Evolutionary conservation across 2,888 invertebrate genomes (phyloP).

Genomic region (Gastrophysa polygoni): DNA sequence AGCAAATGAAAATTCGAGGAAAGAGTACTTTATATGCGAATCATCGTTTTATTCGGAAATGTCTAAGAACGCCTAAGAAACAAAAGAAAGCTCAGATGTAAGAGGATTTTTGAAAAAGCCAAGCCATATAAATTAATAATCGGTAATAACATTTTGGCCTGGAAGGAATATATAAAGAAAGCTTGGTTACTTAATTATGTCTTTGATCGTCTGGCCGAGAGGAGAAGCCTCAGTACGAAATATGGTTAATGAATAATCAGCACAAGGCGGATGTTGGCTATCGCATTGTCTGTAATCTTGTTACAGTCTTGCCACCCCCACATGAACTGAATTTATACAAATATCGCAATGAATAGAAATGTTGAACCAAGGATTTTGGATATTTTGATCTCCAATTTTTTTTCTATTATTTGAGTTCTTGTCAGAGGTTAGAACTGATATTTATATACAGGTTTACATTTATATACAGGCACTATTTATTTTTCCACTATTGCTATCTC

Average conservation of each 20-base stretch:
- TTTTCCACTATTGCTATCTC: too few relatives aligned
- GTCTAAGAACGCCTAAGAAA: conserved; percentile 39
- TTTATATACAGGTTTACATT: too few relatives aligned
- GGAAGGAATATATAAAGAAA: conserved; percentile 43
- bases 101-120: conserved; percentile 51
- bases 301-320: conserved; percentile 46
- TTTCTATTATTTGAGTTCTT: too few relatives aligned
- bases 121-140: conserved; percentile 56
- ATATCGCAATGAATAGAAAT: conserved; percentile 52
- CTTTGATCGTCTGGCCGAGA: conserved; percentile 45
- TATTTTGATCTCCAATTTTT: conserved; percentile 37
- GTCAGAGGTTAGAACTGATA: too few relatives aligned
- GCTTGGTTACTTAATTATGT: conserved; percentile 47
- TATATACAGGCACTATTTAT: too few relatives aligned
- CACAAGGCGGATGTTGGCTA: conserved; percentile 51
- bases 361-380: conserved; percentile 45
- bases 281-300: conserved; percentile 51
- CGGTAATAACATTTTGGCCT: conserved; percentile 49
- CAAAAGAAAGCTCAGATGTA: conserved; percentile 49
- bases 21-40: conserved; percentile 19
- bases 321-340: conserved; percentile 30
- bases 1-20: conserved; percentile 18
- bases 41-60: conserved; percentile 19
- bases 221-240: conserved; percentile 38
- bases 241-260: conserved; percentile 35